These are phyloP conservation scores for Cryptosula pallasiana DNA, from an alignment of 2,888 invertebrate species.

Conservation along the genomic window DNA sequence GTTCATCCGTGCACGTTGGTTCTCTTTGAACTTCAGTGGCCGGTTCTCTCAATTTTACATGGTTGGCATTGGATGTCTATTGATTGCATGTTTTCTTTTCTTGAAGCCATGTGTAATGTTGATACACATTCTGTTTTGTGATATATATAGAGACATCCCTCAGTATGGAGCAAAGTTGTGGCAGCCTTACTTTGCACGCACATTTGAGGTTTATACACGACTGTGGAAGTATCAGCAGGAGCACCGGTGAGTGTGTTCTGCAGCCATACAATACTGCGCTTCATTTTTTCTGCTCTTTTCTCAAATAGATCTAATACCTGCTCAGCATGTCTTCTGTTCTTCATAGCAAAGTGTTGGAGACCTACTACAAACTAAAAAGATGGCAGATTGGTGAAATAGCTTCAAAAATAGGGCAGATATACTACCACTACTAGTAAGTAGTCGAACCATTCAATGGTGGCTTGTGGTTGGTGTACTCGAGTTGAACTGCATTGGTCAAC, in stretches of 20 bases:
- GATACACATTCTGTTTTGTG: no score
- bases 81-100: no score
- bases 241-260: constrained; percentile 63
- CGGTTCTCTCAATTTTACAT: no score
- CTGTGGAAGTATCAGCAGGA: constrained; percentile 98
- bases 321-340: no score
- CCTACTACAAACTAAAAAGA: constrained; percentile 86
- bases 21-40: no score
- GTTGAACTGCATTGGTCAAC: no score
- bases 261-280: no score
- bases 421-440: constrained; percentile 91
- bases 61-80: no score
- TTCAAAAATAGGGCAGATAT: constrained; percentile 95
- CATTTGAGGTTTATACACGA: constrained; percentile 94
- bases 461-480: background rate
- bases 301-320: no score
- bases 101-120: no score
- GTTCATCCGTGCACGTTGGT: no score
- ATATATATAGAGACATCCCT: constrained; percentile 83
- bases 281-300: no score
- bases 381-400: constrained; percentile 99
- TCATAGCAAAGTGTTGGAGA: constrained; percentile 67
- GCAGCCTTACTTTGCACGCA: constrained; percentile 93
- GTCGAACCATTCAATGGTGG: background rate
- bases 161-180: constrained; percentile 96